Evolutionary conservation across 2,888 invertebrate genomes (phyloP), one percentile per base, ranked within the genome.

Genomic region (Drosophila hamatofila): DNA sequence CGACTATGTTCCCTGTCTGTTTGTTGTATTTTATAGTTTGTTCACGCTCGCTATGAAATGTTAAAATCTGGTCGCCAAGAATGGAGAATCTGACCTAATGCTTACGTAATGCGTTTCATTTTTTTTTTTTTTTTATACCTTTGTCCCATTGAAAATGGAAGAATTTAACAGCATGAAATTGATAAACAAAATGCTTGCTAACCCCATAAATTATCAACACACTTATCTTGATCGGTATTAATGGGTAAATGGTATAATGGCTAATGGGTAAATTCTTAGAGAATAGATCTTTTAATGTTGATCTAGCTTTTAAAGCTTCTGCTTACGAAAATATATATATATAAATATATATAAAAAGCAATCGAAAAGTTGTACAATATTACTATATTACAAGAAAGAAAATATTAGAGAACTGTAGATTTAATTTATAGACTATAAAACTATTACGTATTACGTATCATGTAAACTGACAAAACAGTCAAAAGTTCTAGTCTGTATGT

Each of bases 1-100:
- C 48, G 48, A n/a, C 30, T 23, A 59, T 67, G 63, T 72, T 63
- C 66, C 49, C 69, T 42, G 14, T 55, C 60, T 65, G 48, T 41
- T 63, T 64, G n/a, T 48, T 27, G 48, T 49, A 18, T 49, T 49
- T 30, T 49, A 49, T 49, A 18, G 49, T 49, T 30, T 49, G 49
- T 30, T 49, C 49, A 49, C 49, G 49, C 49, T 30, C 18, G 12
- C 49, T 49, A 18, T 30, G 30, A 49, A 18, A 30, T 49, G 49
- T 30, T 12, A 49, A 49, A 30, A 30, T 30, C 30, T 49, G 30
- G 49, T 30, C 49, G 49, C 3, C 49, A 30, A 18, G 12, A 12
- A 30, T 14, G 12, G 12, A 30, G 49, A 49, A 18, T 12, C 49
- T 18, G 30, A 18, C 12, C 49, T 49, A 49, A 49, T 30, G 30